These are phyloP conservation scores for Barnardius zonarius DNA, from an alignment of 2,113 vertebrate genomes.

Conservation along the genomic window DNA sequence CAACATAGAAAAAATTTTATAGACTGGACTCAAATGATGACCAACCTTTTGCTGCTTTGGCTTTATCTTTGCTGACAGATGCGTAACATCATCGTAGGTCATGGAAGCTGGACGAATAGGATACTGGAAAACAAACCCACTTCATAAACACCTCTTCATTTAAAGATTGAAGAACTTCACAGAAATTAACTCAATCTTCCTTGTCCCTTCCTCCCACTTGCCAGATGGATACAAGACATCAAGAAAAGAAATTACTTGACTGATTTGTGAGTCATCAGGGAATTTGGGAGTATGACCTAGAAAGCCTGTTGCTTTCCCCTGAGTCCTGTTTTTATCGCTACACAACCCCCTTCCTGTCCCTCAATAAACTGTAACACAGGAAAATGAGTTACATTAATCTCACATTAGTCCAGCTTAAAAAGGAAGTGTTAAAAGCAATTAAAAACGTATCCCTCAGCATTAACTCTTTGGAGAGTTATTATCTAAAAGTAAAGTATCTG, in stretches of 20 bases:
- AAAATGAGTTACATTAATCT: not conserved
- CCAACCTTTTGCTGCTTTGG: slow-evolving; percentile 95
- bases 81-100: slow-evolving; percentile 89
- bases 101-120: slow-evolving; percentile 91
- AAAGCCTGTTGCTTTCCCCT: not conserved
- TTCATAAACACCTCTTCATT: not conserved
- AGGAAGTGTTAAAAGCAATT: not conserved
- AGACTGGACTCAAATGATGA: not conserved
- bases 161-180: not conserved
- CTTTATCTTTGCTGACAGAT: slow-evolving; percentile 92
- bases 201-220: not conserved
- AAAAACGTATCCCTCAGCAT: not conserved
- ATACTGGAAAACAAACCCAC: slow-evolving; percentile 76
- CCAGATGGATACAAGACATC: not conserved
- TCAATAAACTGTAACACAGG: not conserved
- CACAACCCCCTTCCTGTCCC: not conserved
- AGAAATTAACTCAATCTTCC: not conserved
- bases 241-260: not conserved
- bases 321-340: not conserved
- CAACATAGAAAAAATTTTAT: not conserved
- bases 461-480: not conserved
- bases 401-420: not conserved
- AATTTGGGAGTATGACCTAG: not conserved
- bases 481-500: not conserved
- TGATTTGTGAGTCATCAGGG: not conserved